Percentiles rank a stretch among this genome's conserved stretches.
These are phyloP conservation scores for Zaprionus capensis DNA, from an alignment of 1,140 invertebrate species.

Conservation along the genomic window DNA sequence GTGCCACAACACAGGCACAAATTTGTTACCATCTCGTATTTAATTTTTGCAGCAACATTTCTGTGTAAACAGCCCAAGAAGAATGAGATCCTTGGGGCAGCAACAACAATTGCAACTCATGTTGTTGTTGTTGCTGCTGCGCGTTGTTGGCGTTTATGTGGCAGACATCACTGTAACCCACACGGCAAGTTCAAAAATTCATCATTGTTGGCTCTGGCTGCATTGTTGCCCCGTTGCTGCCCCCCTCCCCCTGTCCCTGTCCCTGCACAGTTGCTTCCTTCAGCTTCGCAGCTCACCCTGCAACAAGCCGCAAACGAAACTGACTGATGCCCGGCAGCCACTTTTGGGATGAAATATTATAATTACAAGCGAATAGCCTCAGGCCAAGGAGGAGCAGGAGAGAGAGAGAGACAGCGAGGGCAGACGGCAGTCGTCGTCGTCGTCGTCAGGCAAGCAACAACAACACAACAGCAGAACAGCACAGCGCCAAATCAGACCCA, in stretches of 20 bases:
- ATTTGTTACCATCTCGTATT: conserved; percentile 22
- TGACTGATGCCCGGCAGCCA: conserved; percentile 81
- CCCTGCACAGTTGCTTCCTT: neutral
- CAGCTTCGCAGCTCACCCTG: conserved; percentile 34
- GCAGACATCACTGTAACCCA: conserved; percentile 68
- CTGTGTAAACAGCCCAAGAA: conserved; percentile 38
- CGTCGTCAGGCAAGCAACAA: conserved; percentile 33
- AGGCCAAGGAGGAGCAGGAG: conserved; percentile 72
- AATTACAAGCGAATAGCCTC: conserved; percentile 83
- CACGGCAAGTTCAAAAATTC: conserved; percentile 77
- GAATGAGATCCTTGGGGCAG: conserved; percentile 31
- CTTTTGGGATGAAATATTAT: conserved; percentile 84
- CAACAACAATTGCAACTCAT: neutral
- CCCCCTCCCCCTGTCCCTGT: neutral
- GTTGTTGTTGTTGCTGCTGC: neutral
- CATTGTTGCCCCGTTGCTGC: conserved; percentile 67
- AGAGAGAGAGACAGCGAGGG: neutral
- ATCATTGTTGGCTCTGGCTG: conserved; percentile 75
- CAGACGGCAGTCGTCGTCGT: conserved; percentile 19
- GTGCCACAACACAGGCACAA: neutral
- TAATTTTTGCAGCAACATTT: conserved; percentile 40
- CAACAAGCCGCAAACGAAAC: conserved; percentile 78
- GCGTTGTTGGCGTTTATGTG: conserved; percentile 43
- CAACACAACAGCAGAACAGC: conserved; percentile 5
- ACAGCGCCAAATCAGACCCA: conserved; percentile 48